These are phyloP conservation scores for Glossophaga mutica DNA, from an alignment of 2,797 vertebrate genomes.

Conservation along the genomic window DNA sequence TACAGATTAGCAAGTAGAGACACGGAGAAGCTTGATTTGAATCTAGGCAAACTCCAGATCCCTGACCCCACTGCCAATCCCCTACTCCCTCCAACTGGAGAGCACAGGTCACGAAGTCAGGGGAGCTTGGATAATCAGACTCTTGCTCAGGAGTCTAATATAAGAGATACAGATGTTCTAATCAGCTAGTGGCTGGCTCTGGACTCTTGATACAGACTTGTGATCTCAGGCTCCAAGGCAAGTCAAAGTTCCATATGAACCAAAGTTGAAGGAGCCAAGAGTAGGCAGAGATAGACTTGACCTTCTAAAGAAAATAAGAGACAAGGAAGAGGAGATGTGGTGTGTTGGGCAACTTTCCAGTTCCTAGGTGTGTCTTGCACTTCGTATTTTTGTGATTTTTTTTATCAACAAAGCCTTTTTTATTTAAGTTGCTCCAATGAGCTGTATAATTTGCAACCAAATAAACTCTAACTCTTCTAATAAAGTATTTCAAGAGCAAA, in stretches of 20 bases:
- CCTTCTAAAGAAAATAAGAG: background rate
- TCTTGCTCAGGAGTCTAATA: background rate
- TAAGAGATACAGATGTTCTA: background rate
- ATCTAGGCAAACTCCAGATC: background rate
- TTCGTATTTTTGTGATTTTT: background rate
- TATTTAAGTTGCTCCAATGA: background rate
- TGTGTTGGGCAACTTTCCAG: background rate
- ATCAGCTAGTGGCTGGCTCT: background rate
- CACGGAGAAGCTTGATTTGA: background rate
- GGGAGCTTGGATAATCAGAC: background rate
- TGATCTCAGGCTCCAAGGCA: background rate
- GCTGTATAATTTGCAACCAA: slow-evolving; percentile 26
- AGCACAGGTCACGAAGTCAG: background rate
- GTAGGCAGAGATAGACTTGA: background rate
- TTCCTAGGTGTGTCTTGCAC: background rate
- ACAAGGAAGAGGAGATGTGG: background rate
- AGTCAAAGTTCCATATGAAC: background rate
- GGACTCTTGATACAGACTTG: background rate
- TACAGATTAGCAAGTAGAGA: background rate
- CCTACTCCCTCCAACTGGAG: background rate
- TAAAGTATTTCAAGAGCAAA: slow-evolving; percentile 35
- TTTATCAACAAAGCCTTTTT: slow-evolving; percentile 5
- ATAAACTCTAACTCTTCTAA: slow-evolving; percentile 22
- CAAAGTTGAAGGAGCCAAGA: background rate
- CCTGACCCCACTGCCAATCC: background rate